phyloP scores from a whole-genome alignment of 2,113 vertebrate genomes.

The Osmerus eperlanus region DNA sequence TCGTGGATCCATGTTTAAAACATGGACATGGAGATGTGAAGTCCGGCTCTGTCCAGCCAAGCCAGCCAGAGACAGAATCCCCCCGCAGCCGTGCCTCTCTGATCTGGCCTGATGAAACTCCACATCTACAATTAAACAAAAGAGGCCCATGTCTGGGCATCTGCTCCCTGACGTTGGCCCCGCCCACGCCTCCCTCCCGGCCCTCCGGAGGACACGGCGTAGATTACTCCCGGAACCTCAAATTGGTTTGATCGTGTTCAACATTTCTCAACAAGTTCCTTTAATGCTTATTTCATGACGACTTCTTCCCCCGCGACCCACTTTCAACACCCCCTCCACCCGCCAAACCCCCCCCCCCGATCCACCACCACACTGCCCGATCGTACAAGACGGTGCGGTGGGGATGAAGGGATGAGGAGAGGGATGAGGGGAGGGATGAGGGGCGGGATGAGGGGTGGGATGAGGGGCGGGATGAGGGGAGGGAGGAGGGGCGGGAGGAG shows the following conservation, averaged over 20 bases:
- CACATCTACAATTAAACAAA: constrained; percentile 59
- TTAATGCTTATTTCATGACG: constrained; percentile 28
- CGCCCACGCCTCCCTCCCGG: constrained; percentile 9
- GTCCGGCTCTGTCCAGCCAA: too few relatives aligned
- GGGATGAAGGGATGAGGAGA: constrained; percentile 24
- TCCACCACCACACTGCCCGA: not conserved
- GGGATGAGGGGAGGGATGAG: not conserved
- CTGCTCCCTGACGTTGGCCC: constrained; percentile 34
- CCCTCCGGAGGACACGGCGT: not conserved
- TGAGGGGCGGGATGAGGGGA: not conserved
- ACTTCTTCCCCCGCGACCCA: constrained; percentile 13
- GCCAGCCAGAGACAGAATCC: constrained; percentile 11
- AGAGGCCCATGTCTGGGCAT: constrained; percentile 41
- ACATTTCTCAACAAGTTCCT: constrained; percentile 26
- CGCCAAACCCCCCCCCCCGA: constrained; percentile 4
- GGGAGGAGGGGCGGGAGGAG: too few relatives aligned
- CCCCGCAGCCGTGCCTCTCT: constrained; percentile 22
- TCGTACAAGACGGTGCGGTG: not conserved
- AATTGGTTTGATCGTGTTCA: constrained; percentile 24
- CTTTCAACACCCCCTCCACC: not conserved
- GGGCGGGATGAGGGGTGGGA: constrained; percentile 14
- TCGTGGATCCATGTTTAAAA: constrained; percentile 50
- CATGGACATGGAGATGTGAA: too few relatives aligned
- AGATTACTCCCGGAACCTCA: constrained; percentile 2
- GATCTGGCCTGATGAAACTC: constrained; percentile 32